A percentile compares a stretch with the other conserved stretches of the same genome.
phyloP scores from a whole-genome alignment of 2,113 vertebrate species.

The Lota lota region DNA sequence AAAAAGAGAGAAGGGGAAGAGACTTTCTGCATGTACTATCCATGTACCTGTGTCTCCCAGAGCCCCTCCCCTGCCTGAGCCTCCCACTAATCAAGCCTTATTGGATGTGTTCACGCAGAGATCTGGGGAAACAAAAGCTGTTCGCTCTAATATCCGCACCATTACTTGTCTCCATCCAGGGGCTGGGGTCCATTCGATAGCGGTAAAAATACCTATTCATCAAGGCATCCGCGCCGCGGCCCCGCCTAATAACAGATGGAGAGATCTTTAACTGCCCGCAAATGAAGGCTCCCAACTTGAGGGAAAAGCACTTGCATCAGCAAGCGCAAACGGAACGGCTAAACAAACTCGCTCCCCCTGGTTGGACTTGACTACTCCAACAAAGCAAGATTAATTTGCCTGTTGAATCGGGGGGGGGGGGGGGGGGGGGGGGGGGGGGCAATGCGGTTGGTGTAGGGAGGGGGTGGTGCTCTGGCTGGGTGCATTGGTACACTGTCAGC shows the following conservation, averaged over 20 bases:
- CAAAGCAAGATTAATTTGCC: slow-evolving; percentile 81
- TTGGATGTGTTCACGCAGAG: slow-evolving; percentile 42
- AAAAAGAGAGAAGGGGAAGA: background rate
- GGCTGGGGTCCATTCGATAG: slow-evolving; percentile 51
- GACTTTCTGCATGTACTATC: slow-evolving; percentile 2
- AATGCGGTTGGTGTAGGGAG: background rate
- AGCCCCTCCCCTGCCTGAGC: slow-evolving; percentile 14
- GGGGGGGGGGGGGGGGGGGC: slow-evolving; percentile 56
- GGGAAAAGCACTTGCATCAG: slow-evolving; percentile 70
- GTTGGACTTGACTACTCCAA: slow-evolving; percentile 68
- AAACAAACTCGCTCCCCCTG: slow-evolving; percentile 52
- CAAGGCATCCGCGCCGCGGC: slow-evolving; percentile 40
- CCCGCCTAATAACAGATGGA: slow-evolving; percentile 60
- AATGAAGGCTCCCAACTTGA: slow-evolving; percentile 64
- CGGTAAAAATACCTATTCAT: slow-evolving; percentile 68
- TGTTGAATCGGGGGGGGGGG: slow-evolving; percentile 68
- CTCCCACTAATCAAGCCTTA: slow-evolving; percentile 42
- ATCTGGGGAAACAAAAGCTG: slow-evolving; percentile 53
- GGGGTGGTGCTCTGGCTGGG: background rate
- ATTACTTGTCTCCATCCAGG: slow-evolving; percentile 58
- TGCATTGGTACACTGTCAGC: background rate
- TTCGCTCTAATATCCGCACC: slow-evolving; percentile 55
- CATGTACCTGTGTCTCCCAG: slow-evolving; percentile 2
- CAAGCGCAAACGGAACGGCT: slow-evolving; percentile 45
- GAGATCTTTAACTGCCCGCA: slow-evolving; percentile 73